These are phyloP conservation scores for Gymnarchus niloticus DNA, from an alignment of 2,113 vertebrate species.

Conservation along the genomic window DNA sequence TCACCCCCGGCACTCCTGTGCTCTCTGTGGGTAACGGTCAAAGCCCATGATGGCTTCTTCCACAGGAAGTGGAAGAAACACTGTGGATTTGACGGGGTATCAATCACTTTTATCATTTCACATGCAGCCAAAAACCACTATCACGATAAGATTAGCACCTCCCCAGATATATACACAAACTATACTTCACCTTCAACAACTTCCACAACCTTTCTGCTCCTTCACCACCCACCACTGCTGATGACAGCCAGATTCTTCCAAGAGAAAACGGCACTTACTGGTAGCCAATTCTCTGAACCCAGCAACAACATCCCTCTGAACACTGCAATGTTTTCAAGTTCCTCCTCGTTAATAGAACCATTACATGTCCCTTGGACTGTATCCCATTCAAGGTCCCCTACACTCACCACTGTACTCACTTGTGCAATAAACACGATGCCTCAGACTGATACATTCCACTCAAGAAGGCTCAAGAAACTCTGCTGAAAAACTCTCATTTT, in stretches of 20 bases:
- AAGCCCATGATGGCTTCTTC: too few relatives aligned
- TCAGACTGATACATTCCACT: neutral
- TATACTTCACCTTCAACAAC: neutral
- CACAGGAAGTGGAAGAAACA: neutral
- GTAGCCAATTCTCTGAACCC: neutral
- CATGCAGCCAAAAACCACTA: neutral
- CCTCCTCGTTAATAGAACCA: too few relatives aligned
- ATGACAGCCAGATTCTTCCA: too few relatives aligned
- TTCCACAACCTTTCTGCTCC: too few relatives aligned
- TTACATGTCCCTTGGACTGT: neutral
- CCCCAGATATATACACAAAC: neutral
- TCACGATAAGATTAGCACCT: neutral
- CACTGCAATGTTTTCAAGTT: neutral
- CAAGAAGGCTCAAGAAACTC: neutral
- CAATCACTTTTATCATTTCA: neutral
- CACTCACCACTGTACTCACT: neutral
- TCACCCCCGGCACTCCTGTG: too few relatives aligned
- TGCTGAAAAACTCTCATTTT: conserved; percentile 5
- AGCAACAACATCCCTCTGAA: neutral
- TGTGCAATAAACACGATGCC: neutral
- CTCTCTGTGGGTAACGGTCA: too few relatives aligned
- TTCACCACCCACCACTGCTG: neutral
- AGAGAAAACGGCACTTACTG: too few relatives aligned
- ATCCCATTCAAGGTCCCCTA: neutral
- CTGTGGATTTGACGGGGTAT: neutral